These are phyloP conservation scores for Andricus quercusramuli DNA, from an alignment of 2,888 invertebrate genomes.

Conservation along the genomic window DNA sequence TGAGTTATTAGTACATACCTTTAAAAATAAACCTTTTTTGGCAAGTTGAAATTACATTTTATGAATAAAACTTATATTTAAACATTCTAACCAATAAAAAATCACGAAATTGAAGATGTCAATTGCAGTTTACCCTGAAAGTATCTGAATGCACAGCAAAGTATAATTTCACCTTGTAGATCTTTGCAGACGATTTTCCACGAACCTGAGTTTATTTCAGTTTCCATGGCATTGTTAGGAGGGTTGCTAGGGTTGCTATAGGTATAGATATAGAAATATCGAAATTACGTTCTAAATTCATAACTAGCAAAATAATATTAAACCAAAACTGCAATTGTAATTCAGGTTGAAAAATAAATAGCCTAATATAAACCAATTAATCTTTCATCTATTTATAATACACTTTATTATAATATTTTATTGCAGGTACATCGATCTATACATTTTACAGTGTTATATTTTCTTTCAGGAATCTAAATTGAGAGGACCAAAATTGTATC, in stretches of 20 bases:
- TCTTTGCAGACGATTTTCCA: constrained; percentile 20
- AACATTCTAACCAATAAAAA: neutral
- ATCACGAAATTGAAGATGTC: neutral
- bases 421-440: constrained; percentile 52
- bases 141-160: constrained; percentile 12
- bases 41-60: neutral
- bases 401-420: constrained; percentile 12
- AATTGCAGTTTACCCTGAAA: constrained; percentile 9
- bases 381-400: neutral
- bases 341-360: neutral
- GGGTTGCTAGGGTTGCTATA: constrained; percentile 1
- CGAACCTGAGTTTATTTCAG: neutral
- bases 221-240: constrained; percentile 18
- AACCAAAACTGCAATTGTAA: neutral
- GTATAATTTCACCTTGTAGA: constrained; percentile 12
- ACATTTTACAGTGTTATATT: constrained; percentile 53
- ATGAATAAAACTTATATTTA: neutral
- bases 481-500: neutral
- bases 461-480: constrained; percentile 26
- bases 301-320: neutral
- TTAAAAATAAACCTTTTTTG: neutral
- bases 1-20: neutral
- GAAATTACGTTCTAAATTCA: neutral
- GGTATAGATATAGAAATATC: neutral
- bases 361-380: neutral